phyloP scores from a whole-genome alignment of 2,113 vertebrate species.

The Anoura caudifer region DNA sequence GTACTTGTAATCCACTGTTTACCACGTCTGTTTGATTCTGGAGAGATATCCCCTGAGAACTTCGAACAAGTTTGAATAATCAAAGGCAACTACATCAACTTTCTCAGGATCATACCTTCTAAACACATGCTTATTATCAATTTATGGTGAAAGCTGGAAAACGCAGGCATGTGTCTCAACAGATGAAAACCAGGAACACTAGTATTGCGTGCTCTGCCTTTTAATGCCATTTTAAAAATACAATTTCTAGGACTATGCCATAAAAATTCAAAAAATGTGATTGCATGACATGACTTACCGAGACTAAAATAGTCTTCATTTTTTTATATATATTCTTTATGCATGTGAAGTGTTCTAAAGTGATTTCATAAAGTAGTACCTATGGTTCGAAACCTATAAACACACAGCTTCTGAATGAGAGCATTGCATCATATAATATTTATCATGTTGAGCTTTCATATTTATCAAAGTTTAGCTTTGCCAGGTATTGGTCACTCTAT shows the following conservation, averaged over 20 bases:
- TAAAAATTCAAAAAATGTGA: conserved; percentile 17
- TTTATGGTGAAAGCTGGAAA: background rate
- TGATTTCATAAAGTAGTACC: background rate
- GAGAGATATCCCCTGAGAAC: background rate
- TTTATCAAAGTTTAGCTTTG: background rate
- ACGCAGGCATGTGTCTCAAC: background rate
- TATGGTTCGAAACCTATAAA: background rate
- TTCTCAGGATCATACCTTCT: background rate
- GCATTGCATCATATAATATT: background rate
- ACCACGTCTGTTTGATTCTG: background rate
- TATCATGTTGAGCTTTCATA: background rate
- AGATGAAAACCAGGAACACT: background rate
- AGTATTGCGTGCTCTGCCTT: background rate
- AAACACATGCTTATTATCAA: background rate
- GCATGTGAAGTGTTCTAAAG: background rate
- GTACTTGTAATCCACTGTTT: background rate
- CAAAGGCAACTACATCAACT: background rate
- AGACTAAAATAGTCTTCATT: background rate
- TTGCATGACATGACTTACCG: background rate
- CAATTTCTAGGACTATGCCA: background rate
- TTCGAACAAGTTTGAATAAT: background rate
- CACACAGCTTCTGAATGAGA: background rate
- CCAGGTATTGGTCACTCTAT: background rate
- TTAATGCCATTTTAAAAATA: background rate
- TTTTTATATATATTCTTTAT: background rate